A percentile compares a stretch with the other conserved stretches of the same genome.
These are phyloP conservation scores for Oxyruncus cristatus DNA, from an alignment of 2,113 vertebrate species.

Conservation along the genomic window DNA sequence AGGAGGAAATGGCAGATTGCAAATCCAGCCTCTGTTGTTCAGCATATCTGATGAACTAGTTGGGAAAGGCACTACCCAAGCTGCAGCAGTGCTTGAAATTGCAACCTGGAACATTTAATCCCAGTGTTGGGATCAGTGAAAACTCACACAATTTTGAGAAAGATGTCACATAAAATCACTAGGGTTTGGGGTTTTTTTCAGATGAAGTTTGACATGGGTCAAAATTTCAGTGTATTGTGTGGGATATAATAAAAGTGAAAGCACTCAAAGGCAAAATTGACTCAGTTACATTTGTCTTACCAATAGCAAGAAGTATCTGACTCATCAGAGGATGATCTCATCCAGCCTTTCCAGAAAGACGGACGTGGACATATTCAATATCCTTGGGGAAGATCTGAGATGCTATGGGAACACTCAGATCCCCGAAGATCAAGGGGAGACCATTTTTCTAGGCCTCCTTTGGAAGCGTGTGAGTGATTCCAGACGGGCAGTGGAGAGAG, in stretches of 20 bases:
- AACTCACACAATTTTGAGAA: neutral
- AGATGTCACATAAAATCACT: neutral
- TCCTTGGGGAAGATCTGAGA: neutral
- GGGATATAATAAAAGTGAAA: neutral
- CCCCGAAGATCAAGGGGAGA: neutral
- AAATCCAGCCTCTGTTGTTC: neutral
- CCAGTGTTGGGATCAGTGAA: neutral
- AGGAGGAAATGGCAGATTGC: neutral
- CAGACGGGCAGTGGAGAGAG: fast-evolving
- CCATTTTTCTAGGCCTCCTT: neutral
- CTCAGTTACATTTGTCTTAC: neutral
- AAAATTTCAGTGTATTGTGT: neutral
- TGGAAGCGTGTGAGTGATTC: neutral
- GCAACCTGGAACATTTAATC: neutral
- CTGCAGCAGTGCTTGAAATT: neutral
- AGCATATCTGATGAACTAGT: too few species aligned
- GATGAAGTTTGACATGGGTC: neutral
- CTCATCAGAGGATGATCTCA: neutral
- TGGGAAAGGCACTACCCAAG: neutral
- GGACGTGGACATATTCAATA: neutral
- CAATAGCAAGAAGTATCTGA: neutral
- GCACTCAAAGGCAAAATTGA: neutral
- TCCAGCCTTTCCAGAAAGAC: neutral
- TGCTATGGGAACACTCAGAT: neutral
- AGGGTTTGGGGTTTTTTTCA: neutral